These are phyloP conservation scores for Heterohyrax brucei DNA, from an alignment of 2,797 vertebrate species.

Conservation along the genomic window DNA sequence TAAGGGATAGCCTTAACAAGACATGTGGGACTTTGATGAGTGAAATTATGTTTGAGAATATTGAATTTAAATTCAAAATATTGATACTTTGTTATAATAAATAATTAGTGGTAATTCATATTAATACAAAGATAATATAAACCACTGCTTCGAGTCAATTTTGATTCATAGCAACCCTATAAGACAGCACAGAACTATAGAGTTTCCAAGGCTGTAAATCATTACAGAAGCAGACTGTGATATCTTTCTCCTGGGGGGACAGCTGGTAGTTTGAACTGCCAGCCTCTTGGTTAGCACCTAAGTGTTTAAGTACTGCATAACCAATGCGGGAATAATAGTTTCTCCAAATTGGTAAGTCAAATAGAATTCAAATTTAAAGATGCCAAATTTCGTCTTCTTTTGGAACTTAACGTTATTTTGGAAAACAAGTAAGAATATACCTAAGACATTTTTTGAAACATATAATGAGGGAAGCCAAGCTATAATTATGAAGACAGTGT, in stretches of 20 bases:
- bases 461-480: background rate
- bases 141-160: no score
- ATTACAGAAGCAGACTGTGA: no score
- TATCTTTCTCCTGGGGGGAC: no score
- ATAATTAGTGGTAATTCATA: background rate
- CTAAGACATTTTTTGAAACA: background rate
- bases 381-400: background rate
- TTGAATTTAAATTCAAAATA: background rate
- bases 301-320: no score
- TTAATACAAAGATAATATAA: background rate
- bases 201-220: no score
- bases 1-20: background rate
- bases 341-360: background rate
- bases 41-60: background rate
- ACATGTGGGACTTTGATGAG: background rate
- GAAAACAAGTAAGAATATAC: background rate
- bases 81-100: background rate
- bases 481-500: background rate
- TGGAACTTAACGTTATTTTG: background rate
- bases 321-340: background rate
- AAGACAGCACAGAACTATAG: no score
- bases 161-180: no score
- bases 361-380: slow-evolving; percentile 3
- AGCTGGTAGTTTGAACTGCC: no score
- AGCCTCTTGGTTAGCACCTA: no score